Evolutionary conservation across 2,113 vertebrate species (phyloP).

Genomic region (Sphyrna mokarran): DNA sequence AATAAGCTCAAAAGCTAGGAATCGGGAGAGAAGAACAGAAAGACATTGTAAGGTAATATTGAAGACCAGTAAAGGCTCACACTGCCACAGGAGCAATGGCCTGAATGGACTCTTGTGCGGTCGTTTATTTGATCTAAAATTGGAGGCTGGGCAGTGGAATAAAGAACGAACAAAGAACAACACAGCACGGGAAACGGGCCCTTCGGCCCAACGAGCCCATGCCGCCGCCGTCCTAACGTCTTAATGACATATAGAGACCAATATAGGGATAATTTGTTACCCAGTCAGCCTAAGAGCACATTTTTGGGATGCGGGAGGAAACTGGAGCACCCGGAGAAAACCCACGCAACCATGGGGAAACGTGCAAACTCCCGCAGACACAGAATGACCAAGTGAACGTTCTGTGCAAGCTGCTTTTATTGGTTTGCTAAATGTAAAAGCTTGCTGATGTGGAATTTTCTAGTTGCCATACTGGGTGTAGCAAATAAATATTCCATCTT

Average conservation of each 20-base stretch:
- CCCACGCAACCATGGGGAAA: too few relatives aligned
- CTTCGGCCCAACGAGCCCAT: too few relatives aligned
- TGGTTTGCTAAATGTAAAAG: background rate
- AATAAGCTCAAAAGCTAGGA: background rate
- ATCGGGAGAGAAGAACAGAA: background rate
- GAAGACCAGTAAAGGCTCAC: background rate
- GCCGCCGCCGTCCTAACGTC: too few relatives aligned
- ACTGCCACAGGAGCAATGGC: background rate
- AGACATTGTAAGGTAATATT: background rate
- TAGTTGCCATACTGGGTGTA: background rate
- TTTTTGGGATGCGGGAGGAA: too few relatives aligned
- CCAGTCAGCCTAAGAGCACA: too few relatives aligned
- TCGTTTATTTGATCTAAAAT: background rate
- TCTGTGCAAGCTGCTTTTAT: background rate
- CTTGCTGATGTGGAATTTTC: background rate
- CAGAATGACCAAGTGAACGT: background rate
- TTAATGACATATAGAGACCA: too few relatives aligned
- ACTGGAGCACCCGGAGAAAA: too few relatives aligned
- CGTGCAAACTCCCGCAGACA: too few relatives aligned
- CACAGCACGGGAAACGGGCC: too few relatives aligned
- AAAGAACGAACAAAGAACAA: too few relatives aligned
- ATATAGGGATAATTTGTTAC: too few relatives aligned
- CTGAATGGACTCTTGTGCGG: background rate
- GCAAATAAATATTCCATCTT: background rate
- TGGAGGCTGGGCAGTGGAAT: background rate